Base-by-base conservation (phyloP, 30 jellyfish, hydroid and myxozoan genomes). In the Calvadosia cruxmelitensis region DNA sequence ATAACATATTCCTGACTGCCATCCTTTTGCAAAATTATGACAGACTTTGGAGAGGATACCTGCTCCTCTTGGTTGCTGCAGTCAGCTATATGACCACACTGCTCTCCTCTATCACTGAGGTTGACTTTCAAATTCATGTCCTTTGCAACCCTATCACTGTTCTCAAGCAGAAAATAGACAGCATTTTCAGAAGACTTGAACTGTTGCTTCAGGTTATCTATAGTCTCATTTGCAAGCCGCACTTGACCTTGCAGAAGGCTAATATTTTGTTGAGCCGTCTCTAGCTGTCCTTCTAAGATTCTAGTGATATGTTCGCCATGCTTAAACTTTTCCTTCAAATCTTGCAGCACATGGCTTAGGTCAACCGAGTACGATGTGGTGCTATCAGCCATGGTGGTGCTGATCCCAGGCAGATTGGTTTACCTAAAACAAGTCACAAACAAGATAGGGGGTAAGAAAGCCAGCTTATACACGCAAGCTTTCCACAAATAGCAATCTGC, bases 201-300 rank as follows among this genome's bases (percentile, higher is more conserved):
- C 63, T 87, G 94, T 52, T 80, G 92, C 84, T 80, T 87, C 77
- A 87, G 76, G 51, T 79, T 87, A 69, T 73, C 78, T 3, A 87
- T 81, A 2, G 96, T 87, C 64, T 87, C 96, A 52, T 79, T 87
- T 1, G 96, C 96, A 24, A 87, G 81, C 3, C 94, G 86, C 2
- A 87, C 73, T 61, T 87, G 96, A 1, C 94, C 96, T 66, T 87
- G 96, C 42, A 87, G 86, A 16, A 87, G 65, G 67, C 92, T 78
- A 50, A 87, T 75, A 73, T 87, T 87, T 62, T 87, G 94, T 50
- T 84, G 81, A 36, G 96, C 96, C 23, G 96, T 81, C 63, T 80
- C 93, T 36, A 87, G 81, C 70, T 87, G 96, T 69, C 85, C 75
- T 53, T 87, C 96, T n/a, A 87, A 69, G 27, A 87, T 87, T 57